Conservation (phyloP, 2,113 vertebrate genomes). For the Stigmatopora nigra region DNA sequence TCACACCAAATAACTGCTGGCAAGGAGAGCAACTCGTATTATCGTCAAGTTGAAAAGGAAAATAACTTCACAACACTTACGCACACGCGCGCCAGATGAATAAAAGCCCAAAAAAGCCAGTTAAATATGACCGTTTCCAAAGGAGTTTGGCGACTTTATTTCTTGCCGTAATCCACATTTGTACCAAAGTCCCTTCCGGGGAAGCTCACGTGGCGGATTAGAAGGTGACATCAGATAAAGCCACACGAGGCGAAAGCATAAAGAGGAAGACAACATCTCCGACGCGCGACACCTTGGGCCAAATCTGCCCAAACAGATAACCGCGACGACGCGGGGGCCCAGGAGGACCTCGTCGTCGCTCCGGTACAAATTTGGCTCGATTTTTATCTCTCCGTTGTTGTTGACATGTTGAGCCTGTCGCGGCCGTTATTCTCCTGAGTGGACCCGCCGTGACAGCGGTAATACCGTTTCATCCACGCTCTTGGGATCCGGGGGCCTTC, state of each 20-base stretch:
- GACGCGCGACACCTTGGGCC: slow-evolving; percentile 32
- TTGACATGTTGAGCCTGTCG: slow-evolving; percentile 32
- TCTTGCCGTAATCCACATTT: slow-evolving; percentile 46
- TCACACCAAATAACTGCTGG: slow-evolving; percentile 21
- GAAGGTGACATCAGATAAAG: slow-evolving; percentile 54
- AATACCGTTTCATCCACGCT: slow-evolving; percentile 10
- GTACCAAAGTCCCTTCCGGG: slow-evolving; percentile 27
- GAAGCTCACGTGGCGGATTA: slow-evolving; percentile 45
- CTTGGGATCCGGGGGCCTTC: not conserved
- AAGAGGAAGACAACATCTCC: slow-evolving; percentile 43
- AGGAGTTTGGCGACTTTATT: slow-evolving; percentile 36
- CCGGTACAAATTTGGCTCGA: slow-evolving; percentile 28
- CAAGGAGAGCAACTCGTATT: slow-evolving; percentile 18
- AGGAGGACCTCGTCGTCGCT: slow-evolving; percentile 17
- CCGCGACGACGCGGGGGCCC: slow-evolving; percentile 4
- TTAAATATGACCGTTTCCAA: not conserved
- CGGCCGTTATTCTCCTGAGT: slow-evolving; percentile 22
- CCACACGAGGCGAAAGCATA: slow-evolving; percentile 28
- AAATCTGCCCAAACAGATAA: slow-evolving; percentile 52
- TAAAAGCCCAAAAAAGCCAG: not conserved
- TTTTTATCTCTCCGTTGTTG: slow-evolving; percentile 37
- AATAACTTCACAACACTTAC: slow-evolving; percentile 4
- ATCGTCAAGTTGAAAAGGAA: slow-evolving; percentile 22
- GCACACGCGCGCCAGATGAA: not conserved
- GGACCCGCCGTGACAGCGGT: slow-evolving; percentile 34